Percentiles rank a stretch among this genome's conserved stretches.
Conservation (phyloP, 1,140 invertebrate species). For the Drosophila rufa region DNA sequence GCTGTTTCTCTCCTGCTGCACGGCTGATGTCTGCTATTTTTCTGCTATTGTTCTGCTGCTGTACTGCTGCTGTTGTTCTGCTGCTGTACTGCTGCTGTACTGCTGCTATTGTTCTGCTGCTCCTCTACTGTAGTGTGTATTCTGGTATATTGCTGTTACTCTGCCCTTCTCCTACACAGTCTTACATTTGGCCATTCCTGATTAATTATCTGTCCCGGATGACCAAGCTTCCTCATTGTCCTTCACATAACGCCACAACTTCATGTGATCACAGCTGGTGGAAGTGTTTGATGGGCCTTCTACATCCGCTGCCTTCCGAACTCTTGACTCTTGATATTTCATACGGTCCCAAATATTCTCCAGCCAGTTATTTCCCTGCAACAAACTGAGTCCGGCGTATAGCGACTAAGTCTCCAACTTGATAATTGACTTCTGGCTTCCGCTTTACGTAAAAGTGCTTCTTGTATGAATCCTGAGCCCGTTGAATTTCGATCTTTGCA, state of each 20-base stretch:
- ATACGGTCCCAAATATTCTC: slow-evolving; percentile 2
- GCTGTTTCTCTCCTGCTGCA: no score
- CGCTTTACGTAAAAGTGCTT: not conserved
- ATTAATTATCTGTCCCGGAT: not conserved
- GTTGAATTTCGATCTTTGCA: not conserved
- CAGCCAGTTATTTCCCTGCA: not conserved
- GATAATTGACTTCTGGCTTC: not conserved
- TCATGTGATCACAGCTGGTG: not conserved
- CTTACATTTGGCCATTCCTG: not conserved
- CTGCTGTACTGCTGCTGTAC: no score
- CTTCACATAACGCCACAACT: not conserved
- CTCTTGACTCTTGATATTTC: not conserved
- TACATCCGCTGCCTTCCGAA: not conserved
- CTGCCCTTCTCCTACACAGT: no score
- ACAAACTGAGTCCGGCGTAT: not conserved
- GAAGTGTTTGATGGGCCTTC: not conserved
- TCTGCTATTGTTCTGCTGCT: no score
- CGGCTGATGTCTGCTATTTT: no score
- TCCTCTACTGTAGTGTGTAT: no score
- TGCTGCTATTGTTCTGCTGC: no score
- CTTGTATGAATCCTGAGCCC: not conserved
- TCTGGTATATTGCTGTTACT: no score
- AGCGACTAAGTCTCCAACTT: not conserved
- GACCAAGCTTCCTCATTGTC: not conserved
- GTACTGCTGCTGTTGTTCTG: no score